Evolutionary conservation across 2,113 vertebrate species (phyloP), one percentile per base, ranked within the genome.

Genomic region (Triplophysa rosa): DNA sequence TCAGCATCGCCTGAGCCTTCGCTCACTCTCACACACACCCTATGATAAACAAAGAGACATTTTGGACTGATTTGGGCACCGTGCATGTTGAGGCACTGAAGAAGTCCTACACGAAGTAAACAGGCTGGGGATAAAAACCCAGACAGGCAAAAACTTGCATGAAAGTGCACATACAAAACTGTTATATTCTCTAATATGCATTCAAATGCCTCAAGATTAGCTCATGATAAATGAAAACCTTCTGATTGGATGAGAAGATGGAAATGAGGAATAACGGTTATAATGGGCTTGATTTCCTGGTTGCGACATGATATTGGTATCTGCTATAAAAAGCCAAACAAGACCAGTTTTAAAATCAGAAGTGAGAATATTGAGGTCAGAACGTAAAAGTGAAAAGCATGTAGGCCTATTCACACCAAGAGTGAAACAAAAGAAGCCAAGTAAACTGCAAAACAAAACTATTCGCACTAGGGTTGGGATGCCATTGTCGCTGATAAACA

Each of bases 1-100:
- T 81, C 84, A 77, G 77, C 8, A 56, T 67, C 29, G 67, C 73
- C 73, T 24, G 6, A 52, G 76, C 59, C 62, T 47, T 73, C 79
- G 29, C 69, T 65, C 80, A 16, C 59, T 16, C 63, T 37, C 68
- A 61, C 54, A 73, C 42, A 77, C 63, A 47, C 65, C 73, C 73
- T 47, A 42, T 14, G 75, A 45, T 58, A 81, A 81, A 81, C 63
- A 78, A 64, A 73, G 64, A 59, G 47, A 19, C 45, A 26, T 67
- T 81, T 65, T 67, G 62, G 67, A 37, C 49, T 42, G 37, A 62
- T 19, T 69, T 78, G 64, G 68, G 77, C 63, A 72, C 23, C 1
- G 45, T 5, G 16, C 47, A n/a, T 23, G 29, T 64, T 23, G 16
- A 70, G 37, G 45, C 17, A 56, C 56, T 56, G 65, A 65, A 56